A percentile compares a stretch with the other conserved stretches of the same genome.
Evolutionary conservation across 2,113 vertebrate genomes (phyloP).

Genomic region (Paracanthobrama guichenoti): DNA sequence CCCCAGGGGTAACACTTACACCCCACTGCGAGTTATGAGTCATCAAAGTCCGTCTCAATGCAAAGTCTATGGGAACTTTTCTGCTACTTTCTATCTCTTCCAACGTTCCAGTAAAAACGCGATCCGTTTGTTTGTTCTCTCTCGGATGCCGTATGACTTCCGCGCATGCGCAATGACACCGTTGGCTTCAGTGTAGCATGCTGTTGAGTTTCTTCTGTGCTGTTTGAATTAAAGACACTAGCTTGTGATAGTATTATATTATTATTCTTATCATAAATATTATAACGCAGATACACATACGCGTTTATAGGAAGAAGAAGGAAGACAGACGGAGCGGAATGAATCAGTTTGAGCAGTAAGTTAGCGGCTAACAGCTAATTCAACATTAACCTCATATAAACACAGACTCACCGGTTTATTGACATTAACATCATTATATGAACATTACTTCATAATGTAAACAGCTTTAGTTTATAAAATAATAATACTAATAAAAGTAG

Average conservation of each 20-base stretch:
- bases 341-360: slow-evolving; percentile 40
- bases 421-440: background rate
- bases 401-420: background rate
- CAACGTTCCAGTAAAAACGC: background rate
- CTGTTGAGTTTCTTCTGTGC: background rate
- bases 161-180: slow-evolving; percentile 10
- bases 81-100: no score
- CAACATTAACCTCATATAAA: background rate
- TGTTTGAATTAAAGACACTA: background rate
- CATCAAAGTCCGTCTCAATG: no score
- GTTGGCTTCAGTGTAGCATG: background rate
- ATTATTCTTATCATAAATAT: background rate
- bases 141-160: background rate
- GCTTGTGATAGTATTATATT: background rate
- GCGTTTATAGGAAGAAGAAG: background rate
- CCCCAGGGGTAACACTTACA: no score
- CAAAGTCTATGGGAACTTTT: no score
- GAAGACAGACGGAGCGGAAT: background rate
- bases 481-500: no score
- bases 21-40: no score
- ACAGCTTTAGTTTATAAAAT: background rate
- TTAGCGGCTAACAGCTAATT: slow-evolving; percentile 27
- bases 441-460: background rate
- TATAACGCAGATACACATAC: background rate
- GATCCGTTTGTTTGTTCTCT: background rate